These are phyloP conservation scores for Cheilosia vulpina DNA, from an alignment of 2,888 invertebrate genomes.

Conservation along the genomic window DNA sequence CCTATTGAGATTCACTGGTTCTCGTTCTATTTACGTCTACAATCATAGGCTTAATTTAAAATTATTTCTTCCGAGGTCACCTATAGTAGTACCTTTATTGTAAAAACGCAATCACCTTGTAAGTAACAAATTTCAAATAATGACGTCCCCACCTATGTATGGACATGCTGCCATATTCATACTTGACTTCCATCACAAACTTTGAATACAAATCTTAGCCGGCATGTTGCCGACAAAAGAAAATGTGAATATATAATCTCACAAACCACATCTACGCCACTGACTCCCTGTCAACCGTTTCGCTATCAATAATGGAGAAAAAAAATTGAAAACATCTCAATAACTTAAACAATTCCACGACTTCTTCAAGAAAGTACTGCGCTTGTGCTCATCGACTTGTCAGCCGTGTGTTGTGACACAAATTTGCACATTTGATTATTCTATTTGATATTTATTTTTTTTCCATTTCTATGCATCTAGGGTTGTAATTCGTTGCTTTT, in stretches of 20 bases:
- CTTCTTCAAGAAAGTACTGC: conserved; percentile 51
- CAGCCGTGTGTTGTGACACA: conserved; percentile 29
- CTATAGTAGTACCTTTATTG: no score
- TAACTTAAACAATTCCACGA: conserved; percentile 7
- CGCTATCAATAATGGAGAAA: conserved; percentile 6
- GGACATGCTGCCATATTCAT: no score
- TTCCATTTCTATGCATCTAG: conserved; percentile 65
- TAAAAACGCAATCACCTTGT: no score
- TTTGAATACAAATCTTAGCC: no score
- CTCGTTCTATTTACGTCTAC: no score
- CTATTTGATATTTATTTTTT: conserved; percentile 49
- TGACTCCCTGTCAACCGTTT: conserved; percentile 18
- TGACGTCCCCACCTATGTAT: no score
- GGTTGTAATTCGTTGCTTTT: conserved; percentile 24
- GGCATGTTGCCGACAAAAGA: no score
- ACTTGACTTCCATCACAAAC: no score
- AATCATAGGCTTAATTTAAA: no score
- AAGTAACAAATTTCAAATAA: no score
- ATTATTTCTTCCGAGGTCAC: no score
- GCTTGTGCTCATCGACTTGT: conserved; percentile 15
- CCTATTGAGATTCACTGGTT: no score
- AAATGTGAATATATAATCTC: background rate
- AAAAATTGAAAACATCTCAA: conserved; percentile 31
- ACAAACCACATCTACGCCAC: conserved; percentile 36
- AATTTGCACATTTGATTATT: conserved; percentile 57